Percentiles rank a stretch among this genome's conserved stretches.
phyloP scores from a whole-genome alignment of 2,888 invertebrate genomes.

The Isoperla grammatica region DNA sequence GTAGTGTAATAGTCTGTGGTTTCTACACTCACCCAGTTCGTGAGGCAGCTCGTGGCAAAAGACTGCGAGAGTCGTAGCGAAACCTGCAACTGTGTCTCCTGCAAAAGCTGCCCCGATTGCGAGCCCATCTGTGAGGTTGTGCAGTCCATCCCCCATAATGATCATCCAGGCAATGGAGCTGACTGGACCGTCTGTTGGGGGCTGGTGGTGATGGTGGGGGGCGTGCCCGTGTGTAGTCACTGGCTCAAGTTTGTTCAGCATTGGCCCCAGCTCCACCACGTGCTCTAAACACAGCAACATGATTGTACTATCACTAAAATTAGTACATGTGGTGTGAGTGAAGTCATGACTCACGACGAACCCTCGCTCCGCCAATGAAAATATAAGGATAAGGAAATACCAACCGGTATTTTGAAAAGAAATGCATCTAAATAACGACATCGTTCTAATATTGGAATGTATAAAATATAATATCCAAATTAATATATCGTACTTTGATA shows the following conservation, averaged over 20 bases:
- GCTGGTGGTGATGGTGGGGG: constrained; percentile 29
- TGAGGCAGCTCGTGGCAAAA: constrained; percentile 78
- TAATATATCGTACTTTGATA: no score
- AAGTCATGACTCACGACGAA: no score
- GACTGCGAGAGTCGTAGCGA: constrained; percentile 72
- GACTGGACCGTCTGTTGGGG: constrained; percentile 32
- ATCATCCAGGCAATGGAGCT: constrained; percentile 72
- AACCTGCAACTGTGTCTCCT: constrained; percentile 63
- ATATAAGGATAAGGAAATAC: no score
- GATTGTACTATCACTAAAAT: no score
- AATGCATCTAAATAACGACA: no score
- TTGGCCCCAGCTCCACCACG: constrained; percentile 52
- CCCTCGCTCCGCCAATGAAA: no score
- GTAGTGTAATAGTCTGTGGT: neutral
- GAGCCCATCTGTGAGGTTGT: constrained; percentile 73
- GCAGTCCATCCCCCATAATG: constrained; percentile 71
- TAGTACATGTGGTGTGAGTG: no score
- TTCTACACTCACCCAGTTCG: constrained; percentile 53
- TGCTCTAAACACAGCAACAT: constrained; percentile 42
- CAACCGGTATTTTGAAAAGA: no score
- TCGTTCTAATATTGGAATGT: no score
- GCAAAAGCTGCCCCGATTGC: constrained; percentile 77
- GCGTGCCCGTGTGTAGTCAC: constrained; percentile 5
- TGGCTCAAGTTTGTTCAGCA: constrained; percentile 45
- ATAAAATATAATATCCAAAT: no score